A percentile compares a stretch with the other conserved stretches of the same genome.
Evolutionary conservation across 2,888 invertebrate genomes (phyloP).

Genomic region (Machimus atricapillus): DNA sequence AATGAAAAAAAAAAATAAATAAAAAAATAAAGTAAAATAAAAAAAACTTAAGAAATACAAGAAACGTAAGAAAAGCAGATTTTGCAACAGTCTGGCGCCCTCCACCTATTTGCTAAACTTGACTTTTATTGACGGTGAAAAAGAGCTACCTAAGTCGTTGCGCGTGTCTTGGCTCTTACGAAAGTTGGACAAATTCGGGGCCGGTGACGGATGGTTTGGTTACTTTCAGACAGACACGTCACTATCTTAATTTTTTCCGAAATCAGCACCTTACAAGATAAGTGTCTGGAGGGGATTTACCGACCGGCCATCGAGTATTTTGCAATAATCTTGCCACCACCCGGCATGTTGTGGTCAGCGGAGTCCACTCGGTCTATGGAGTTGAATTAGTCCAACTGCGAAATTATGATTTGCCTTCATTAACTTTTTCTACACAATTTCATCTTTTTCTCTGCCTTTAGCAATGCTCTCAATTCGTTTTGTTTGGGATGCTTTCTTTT

Average conservation of each 20-base stretch:
- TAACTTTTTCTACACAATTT: constrained; percentile 1
- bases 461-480: background rate
- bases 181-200: background rate
- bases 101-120: background rate
- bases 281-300: background rate
- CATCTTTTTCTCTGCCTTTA: background rate
- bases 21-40: too few relatives aligned
- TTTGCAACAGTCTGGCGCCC: background rate
- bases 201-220: background rate
- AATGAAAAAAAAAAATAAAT: background rate
- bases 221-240: background rate
- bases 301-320: background rate
- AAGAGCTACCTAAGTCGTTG: background rate
- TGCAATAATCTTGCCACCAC: background rate
- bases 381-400: background rate
- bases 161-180: background rate
- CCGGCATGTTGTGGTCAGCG: background rate
- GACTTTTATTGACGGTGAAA: background rate
- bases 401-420: background rate
- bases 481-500: background rate
- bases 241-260: background rate
- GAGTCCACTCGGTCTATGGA: background rate
- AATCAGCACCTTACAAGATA: background rate
- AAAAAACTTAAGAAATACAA: too few relatives aligned
- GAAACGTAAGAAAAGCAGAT: background rate